Conservation (phyloP, 2,113 vertebrate genomes). For the Lontra canadensis region DNA sequence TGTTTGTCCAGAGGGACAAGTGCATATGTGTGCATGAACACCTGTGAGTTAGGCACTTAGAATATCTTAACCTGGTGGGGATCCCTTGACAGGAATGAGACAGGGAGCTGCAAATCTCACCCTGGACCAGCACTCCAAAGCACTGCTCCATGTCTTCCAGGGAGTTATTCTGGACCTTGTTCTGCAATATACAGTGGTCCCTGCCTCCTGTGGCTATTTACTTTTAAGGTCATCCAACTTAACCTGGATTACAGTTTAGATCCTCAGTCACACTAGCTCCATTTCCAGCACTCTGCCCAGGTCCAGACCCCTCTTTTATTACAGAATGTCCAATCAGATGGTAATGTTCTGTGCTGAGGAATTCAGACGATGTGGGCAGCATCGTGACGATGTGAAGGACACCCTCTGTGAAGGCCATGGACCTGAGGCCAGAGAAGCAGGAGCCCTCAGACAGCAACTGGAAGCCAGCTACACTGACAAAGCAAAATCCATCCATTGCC, state of each 20-base stretch:
- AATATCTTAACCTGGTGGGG: background rate
- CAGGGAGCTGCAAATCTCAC: background rate
- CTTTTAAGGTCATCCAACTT: background rate
- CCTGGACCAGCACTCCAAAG: no score
- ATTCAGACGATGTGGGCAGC: background rate
- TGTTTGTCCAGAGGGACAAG: background rate
- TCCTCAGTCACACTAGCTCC: background rate
- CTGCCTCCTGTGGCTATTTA: background rate
- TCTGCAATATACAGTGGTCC: background rate
- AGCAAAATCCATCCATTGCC: background rate
- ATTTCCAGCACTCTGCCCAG: background rate
- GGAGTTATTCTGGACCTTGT: background rate
- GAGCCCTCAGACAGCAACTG: background rate
- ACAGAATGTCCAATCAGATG: background rate
- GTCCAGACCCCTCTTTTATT: background rate
- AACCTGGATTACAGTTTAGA: background rate
- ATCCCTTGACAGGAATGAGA: background rate
- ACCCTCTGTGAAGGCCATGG: background rate
- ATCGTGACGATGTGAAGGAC: accelerated
- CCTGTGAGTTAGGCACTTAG: background rate
- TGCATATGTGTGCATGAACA: background rate
- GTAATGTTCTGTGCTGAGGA: no score
- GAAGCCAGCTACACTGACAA: background rate
- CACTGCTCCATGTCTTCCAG: background rate
- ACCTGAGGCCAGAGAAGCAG: background rate